Percentiles rank a stretch among this genome's conserved stretches.
These are phyloP conservation scores for Drosophila paracracens DNA, from an alignment of 2,888 invertebrate species.

Conservation along the genomic window DNA sequence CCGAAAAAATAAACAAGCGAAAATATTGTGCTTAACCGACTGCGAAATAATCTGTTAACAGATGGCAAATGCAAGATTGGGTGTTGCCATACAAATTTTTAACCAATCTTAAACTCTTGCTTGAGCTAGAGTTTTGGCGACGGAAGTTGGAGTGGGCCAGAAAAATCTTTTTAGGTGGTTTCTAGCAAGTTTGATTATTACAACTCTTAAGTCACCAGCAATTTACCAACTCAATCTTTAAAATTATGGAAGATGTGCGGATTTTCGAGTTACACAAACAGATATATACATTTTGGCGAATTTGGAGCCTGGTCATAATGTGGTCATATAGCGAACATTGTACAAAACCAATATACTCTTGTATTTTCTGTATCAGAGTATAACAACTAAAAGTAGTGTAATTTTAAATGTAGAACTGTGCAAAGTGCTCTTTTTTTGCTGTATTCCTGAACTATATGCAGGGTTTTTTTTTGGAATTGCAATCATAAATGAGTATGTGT, in stretches of 20 bases:
- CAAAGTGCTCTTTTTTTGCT: constrained; percentile 30
- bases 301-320: background rate
- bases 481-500: background rate
- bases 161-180: background rate
- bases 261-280: background rate
- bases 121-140: background rate
- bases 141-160: background rate
- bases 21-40: background rate
- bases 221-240: background rate
- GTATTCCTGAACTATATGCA: constrained; percentile 2
- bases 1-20: background rate
- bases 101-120: background rate
- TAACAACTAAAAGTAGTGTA: constrained; percentile 19
- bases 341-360: background rate
- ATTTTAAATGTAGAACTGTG: constrained; percentile 43
- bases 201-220: background rate
- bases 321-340: background rate
- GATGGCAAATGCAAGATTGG: background rate
- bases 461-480: background rate
- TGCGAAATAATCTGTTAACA: background rate
- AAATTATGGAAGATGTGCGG: background rate
- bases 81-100: background rate
- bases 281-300: background rate
- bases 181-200: background rate
- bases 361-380: background rate